phyloP scores from a whole-genome alignment of 2,888 invertebrate genomes.

The Eupelmus urozonus region DNA sequence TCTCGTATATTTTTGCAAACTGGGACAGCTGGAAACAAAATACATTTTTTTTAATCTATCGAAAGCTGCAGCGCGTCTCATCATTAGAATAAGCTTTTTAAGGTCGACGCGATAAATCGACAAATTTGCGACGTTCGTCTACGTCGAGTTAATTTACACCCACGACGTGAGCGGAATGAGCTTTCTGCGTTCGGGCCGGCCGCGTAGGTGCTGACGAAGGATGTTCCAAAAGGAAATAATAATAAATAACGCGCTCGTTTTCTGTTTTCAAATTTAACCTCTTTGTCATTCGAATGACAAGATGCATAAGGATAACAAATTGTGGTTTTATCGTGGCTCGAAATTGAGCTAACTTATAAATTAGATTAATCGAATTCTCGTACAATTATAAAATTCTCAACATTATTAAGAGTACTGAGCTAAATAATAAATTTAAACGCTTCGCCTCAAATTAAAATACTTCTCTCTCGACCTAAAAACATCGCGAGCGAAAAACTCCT shows the following conservation, averaged over 20 bases:
- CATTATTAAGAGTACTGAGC: too few species aligned
- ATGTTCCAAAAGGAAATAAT: slow-evolving; percentile 15
- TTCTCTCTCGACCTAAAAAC: too few species aligned
- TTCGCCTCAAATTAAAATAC: too few species aligned
- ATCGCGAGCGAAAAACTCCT: too few species aligned
- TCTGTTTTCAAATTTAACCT: neutral
- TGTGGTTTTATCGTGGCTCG: neutral
- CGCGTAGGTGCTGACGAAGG: slow-evolving; percentile 23
- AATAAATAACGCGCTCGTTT: neutral
- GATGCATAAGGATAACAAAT: neutral
- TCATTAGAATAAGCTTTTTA: slow-evolving; percentile 9
- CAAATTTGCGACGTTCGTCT: slow-evolving; percentile 7
- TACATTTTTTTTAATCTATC: neutral
- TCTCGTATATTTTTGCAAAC: neutral
- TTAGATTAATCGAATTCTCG: too few species aligned
- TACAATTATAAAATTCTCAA: too few species aligned
- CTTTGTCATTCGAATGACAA: too few species aligned
- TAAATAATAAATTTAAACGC: too few species aligned
- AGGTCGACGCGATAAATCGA: slow-evolving; percentile 21
- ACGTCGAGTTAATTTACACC: slow-evolving; percentile 35
- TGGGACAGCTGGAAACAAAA: neutral
- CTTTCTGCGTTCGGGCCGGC: neutral
- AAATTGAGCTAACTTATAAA: too few species aligned
- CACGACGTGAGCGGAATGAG: slow-evolving; percentile 14
- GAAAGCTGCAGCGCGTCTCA: neutral